phyloP scores from a whole-genome alignment of 2,888 invertebrate genomes.

The Cyaniris semiargus region DNA sequence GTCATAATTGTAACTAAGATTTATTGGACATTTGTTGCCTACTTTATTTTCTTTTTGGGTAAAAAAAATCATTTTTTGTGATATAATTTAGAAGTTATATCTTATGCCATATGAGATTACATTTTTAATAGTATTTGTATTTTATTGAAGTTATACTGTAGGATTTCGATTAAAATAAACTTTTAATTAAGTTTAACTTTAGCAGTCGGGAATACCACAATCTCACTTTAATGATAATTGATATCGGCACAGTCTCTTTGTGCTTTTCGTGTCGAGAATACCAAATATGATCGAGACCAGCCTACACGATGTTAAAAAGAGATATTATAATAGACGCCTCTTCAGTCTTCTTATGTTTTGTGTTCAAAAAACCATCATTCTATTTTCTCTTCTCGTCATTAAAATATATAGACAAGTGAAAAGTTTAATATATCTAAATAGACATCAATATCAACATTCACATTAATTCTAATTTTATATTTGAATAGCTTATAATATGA shows the following conservation, averaged over 20 bases:
- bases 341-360: slow-evolving; percentile 3
- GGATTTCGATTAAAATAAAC: neutral
- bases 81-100: neutral
- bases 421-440: slow-evolving; percentile 1
- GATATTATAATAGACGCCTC: neutral
- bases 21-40: neutral
- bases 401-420: neutral
- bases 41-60: neutral
- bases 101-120: neutral
- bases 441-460: slow-evolving; percentile 9
- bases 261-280: neutral
- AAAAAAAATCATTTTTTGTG: neutral
- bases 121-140: neutral
- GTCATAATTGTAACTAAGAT: neutral
- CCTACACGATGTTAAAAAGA: neutral
- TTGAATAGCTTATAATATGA: neutral
- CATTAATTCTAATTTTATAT: neutral
- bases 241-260: neutral
- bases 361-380: neutral
- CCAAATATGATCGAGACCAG: neutral
- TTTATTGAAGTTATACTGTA: neutral
- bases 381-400: slow-evolving; percentile 4
- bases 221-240: neutral
- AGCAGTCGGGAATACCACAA: neutral
- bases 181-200: neutral